Evolutionary conservation across 2,797 vertebrate species (phyloP).

Genomic region (Esox lucius): DNA sequence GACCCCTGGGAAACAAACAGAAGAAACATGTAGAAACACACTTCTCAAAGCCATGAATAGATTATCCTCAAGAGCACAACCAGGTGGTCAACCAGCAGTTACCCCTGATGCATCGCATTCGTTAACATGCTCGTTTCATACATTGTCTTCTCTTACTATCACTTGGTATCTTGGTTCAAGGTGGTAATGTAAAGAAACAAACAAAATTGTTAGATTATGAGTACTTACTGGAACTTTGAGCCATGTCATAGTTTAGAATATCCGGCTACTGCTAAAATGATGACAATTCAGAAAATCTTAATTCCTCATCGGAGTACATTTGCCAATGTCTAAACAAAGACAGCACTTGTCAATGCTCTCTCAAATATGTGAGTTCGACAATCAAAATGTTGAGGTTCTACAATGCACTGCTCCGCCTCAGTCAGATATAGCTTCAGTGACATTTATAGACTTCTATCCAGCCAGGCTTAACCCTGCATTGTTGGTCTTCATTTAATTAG

Average conservation of each 20-base stretch:
- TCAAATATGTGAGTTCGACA: not conserved
- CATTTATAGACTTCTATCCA: conserved; percentile 62
- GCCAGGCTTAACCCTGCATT: conserved; percentile 60
- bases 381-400: conserved; percentile 2
- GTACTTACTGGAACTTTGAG: too few relatives aligned
- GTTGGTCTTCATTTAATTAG: conserved; percentile 69
- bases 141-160: too few relatives aligned
- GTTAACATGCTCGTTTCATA: too few relatives aligned
- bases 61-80: not conserved
- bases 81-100: not conserved
- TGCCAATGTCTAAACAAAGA: not conserved
- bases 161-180: too few relatives aligned
- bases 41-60: not conserved
- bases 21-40: not conserved
- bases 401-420: conserved; percentile 44
- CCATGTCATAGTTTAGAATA: too few relatives aligned
- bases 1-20: conserved; percentile 63
- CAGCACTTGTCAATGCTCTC: not conserved
- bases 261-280: too few relatives aligned
- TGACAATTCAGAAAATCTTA: not conserved
- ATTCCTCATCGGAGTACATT: not conserved
- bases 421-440: conserved; percentile 50
- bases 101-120: too few relatives aligned
- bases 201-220: too few relatives aligned
- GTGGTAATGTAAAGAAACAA: too few relatives aligned